Percentiles rank a stretch among this genome's conserved stretches.
Evolutionary conservation across 2,113 vertebrate species (phyloP).

Genomic region (Rafetus swinhoei): DNA sequence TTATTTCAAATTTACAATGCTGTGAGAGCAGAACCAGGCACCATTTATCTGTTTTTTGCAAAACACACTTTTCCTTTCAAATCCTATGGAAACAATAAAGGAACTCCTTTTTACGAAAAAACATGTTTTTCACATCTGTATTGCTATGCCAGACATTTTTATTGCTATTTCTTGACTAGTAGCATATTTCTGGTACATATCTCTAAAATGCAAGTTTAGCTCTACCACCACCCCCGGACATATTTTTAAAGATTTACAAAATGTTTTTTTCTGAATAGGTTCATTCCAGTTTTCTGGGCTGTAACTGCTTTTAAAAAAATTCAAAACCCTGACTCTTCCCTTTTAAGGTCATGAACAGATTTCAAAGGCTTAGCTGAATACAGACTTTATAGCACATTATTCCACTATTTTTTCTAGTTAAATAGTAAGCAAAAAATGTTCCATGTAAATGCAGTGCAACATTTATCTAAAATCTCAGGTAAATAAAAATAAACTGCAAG

Average conservation of each 20-base stretch:
- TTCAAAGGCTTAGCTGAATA: neutral
- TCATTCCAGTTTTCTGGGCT: rapidly evolving
- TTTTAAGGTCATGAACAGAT: neutral
- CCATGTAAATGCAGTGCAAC: neutral
- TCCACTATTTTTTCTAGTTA: neutral
- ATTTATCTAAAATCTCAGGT: neutral
- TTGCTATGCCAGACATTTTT: neutral
- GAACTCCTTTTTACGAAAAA: neutral
- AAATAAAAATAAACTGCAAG: neutral
- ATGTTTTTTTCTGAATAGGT: neutral
- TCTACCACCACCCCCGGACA: neutral
- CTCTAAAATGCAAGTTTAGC: neutral
- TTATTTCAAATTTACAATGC: neutral
- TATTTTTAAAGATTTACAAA: neutral
- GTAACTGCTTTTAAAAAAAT: rapidly evolving
- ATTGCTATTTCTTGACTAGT: neutral
- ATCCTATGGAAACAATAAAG: neutral
- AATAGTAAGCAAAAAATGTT: neutral
- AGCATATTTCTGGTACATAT: neutral
- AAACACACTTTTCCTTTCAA: neutral
- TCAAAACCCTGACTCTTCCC: neutral
- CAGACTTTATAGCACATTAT: neutral
- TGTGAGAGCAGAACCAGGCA: neutral
- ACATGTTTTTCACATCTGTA: neutral
- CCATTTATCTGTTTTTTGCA: neutral